phyloP scores from a whole-genome alignment of 2,888 invertebrate genomes.

The Luffia ferchaultella region DNA sequence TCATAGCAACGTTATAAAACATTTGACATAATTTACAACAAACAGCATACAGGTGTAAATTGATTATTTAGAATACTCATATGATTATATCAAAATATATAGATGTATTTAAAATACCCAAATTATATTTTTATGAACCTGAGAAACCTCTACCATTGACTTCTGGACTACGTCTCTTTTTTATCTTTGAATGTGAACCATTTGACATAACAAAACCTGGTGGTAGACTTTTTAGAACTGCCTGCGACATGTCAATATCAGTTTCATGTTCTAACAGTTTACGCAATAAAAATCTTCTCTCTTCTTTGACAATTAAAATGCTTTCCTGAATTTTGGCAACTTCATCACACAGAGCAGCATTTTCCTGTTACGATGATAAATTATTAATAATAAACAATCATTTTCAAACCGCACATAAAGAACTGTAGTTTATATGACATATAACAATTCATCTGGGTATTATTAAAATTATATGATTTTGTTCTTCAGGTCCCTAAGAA shows the following conservation, averaged over 20 bases:
- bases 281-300: slow-evolving; percentile 80
- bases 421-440: background rate
- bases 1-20: no score
- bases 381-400: slow-evolving; percentile 2
- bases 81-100: no score
- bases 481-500: background rate
- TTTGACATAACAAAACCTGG: slow-evolving; percentile 16
- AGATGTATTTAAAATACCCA: no score
- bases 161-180: slow-evolving; percentile 31
- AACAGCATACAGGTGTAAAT: no score
- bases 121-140: slow-evolving; percentile 4
- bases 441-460: background rate
- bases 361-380: slow-evolving; percentile 66
- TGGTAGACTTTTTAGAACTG: slow-evolving; percentile 1
- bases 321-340: slow-evolving; percentile 85
- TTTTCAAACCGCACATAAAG: background rate
- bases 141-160: background rate
- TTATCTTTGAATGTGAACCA: slow-evolving; percentile 36
- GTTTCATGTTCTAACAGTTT: slow-evolving; percentile 76
- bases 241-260: slow-evolving; percentile 35
- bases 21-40: no score
- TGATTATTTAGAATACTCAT: no score
- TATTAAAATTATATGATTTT: background rate
- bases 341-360: slow-evolving; percentile 88
- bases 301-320: slow-evolving; percentile 80